Conservation (phyloP, 2,113 vertebrate genomes). For the Xerus inauris region DNA sequence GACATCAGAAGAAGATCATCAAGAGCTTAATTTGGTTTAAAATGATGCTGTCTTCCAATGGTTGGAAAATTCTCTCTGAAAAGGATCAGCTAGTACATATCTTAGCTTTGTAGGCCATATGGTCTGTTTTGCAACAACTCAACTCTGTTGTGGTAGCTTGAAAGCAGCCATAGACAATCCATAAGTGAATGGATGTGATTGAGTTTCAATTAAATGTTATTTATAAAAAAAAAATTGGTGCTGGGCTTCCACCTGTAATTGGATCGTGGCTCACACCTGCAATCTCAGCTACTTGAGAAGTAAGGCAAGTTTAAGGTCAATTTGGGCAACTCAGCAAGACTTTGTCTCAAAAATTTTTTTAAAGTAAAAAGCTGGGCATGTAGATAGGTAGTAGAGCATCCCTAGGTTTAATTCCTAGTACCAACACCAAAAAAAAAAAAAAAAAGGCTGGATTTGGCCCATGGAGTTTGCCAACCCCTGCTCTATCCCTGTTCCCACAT, state of each 20-base stretch:
- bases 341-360: background rate
- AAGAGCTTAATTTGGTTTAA: constrained; percentile 21
- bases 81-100: background rate
- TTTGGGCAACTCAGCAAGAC: background rate
- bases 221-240: background rate
- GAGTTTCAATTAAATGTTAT: background rate
- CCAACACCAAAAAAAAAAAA: too few relatives aligned
- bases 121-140: background rate
- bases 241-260: too few relatives aligned
- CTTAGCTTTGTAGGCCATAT: background rate
- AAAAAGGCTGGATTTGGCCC: background rate
- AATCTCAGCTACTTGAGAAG: too few relatives aligned
- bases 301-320: too few relatives aligned
- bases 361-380: background rate
- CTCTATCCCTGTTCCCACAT: background rate
- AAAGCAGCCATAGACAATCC: background rate
- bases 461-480: background rate
- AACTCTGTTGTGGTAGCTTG: background rate
- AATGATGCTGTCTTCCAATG: background rate
- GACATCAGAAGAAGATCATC: background rate
- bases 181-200: background rate
- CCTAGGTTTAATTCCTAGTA: background rate
- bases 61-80: background rate
- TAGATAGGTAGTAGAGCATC: background rate
- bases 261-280: too few relatives aligned